Percentiles rank a stretch among this genome's conserved stretches.
Evolutionary conservation across 2,888 invertebrate species (phyloP).

Genomic region (Sarcophaga variegata): DNA sequence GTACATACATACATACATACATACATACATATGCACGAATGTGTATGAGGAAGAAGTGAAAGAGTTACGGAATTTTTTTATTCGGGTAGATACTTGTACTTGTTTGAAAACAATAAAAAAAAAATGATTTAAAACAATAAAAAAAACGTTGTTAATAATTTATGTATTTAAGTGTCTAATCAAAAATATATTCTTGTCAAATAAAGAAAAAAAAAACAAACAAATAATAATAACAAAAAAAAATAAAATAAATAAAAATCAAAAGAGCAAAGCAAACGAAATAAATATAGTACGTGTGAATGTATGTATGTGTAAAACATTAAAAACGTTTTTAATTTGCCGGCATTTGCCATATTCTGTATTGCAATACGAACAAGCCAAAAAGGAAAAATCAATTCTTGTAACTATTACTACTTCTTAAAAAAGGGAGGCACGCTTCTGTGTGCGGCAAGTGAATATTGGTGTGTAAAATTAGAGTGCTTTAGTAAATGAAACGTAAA

Average conservation of each 20-base stretch:
- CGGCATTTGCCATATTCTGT: conserved; percentile 34
- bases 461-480: conserved; percentile 38
- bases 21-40: neutral
- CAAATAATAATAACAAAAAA: neutral
- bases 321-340: conserved; percentile 42
- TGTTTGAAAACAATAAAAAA: neutral
- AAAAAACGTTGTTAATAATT: neutral
- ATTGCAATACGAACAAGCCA: conserved; percentile 15
- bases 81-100: neutral
- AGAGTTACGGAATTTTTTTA: too few species aligned
- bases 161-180: conserved; percentile 27
- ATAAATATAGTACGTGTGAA: conserved; percentile 4
- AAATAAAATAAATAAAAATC: conserved; percentile 3
- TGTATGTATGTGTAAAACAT: neutral
- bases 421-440: conserved; percentile 37
- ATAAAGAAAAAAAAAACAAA: conserved; percentile 25
- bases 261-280: conserved; percentile 21
- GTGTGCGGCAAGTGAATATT: neutral
- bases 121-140: neutral
- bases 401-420: conserved; percentile 31
- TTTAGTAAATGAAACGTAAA: conserved; percentile 43
- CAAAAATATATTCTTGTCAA: conserved; percentile 12
- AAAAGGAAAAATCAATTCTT: conserved; percentile 77
- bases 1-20: neutral
- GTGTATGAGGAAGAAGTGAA: too few species aligned